Evolutionary conservation across 2,888 invertebrate species (phyloP).

Genomic region (Coenonympha arcania): DNA sequence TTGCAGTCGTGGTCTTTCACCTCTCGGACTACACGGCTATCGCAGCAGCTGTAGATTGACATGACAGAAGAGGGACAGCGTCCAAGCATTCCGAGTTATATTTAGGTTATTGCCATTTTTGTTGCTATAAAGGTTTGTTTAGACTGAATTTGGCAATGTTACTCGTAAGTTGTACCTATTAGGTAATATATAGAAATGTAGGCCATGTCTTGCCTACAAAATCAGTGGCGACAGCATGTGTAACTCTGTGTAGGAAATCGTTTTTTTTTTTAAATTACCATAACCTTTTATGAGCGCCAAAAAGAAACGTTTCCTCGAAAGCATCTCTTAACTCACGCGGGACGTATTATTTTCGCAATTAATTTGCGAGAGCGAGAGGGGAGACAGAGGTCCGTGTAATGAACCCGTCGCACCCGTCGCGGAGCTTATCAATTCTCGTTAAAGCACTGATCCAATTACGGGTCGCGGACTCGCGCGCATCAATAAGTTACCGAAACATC

Average conservation of each 20-base stretch:
- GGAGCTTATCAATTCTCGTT: conserved; percentile 61
- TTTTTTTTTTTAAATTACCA: conserved; percentile 9
- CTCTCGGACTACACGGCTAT: too few relatives aligned
- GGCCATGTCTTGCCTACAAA: not conserved
- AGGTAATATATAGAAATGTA: not conserved
- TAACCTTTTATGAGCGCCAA: conserved; percentile 1
- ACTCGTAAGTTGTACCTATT: not conserved
- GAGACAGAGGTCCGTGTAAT: conserved; percentile 40
- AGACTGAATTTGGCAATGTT: not conserved
- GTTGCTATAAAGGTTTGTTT: not conserved
- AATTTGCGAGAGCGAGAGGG: conserved; percentile 46
- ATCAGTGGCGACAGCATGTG: not conserved
- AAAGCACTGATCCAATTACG: conserved; percentile 72
- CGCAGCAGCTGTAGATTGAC: not conserved
- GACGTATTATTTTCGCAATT: conserved; percentile 30
- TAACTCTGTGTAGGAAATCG: not conserved
- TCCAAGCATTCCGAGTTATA: not conserved
- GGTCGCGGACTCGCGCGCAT: conserved; percentile 40
- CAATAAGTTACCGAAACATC: conserved; percentile 65
- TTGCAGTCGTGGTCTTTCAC: too few relatives aligned
- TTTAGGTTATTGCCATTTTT: conserved; percentile 3
- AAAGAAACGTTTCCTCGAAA: conserved; percentile 21
- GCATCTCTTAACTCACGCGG: conserved; percentile 29
- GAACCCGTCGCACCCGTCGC: conserved; percentile 53
- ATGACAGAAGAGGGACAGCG: not conserved